Base-by-base conservation (phyloP, 2,113 vertebrate species). In the Mormyrus lacerda region DNA sequence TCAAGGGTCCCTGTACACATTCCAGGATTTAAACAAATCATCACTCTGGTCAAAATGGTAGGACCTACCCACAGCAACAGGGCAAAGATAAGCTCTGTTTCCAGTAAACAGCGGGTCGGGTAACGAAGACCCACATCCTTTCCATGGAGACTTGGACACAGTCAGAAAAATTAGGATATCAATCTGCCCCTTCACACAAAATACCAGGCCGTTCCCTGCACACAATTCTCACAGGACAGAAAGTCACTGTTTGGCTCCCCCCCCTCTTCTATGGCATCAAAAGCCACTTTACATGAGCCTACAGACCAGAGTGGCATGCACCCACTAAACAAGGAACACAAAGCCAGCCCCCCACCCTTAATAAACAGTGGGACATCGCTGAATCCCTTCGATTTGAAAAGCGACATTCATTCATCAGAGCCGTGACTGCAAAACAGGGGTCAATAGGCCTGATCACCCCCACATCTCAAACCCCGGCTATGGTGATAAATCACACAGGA, bases 1-100 rank as follows among this genome's bases (percentile, higher is more conserved):
- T 92, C 91, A 91, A 91, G 89, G 89, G 82, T 89, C 87, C 92
- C 90, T 19, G 61, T 50, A 58, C 89, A 90, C 82, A 85, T 88
- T 45, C 90, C 35, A 55, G 85, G 88, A 90, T 44, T 24, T 82
- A 85, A 69, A 86, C 47, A 47, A 79, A 88, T 91, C 87, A 88
- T 39, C 61, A 44, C 4, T 85, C 65, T 84, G 90, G 88, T 90
- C 90, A 89, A 90, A 79, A 61, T 24, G 58, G 42, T 55, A 45
- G 88, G 76, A 84, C 7, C 24, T 88, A 65, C 73, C 21, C 53
- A 89, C 17, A 65, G 90, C 58, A 87, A 88, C 17, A 45, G 39
- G 88, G 58, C 86, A 89, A 89, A 89, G 15, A 90, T 86, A 89
- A 89, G 65, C 79, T 86, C 86, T 89, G 88, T 84, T 87, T 73